Base-by-base conservation (phyloP, 1,140 invertebrate genomes). In the Bombus pyrosoma region DNA sequence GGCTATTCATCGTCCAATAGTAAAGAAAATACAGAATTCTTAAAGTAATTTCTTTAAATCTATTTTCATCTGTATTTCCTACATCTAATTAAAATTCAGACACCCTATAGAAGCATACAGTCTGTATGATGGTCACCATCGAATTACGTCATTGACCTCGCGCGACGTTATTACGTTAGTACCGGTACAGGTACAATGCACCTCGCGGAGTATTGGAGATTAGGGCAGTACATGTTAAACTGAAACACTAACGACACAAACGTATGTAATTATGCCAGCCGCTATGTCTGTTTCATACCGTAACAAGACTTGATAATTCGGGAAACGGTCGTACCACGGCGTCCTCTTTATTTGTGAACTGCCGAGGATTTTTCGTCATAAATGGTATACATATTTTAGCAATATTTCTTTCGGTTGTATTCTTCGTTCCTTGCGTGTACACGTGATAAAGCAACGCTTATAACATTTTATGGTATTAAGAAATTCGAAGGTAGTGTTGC, bases 141-240 rank as follows among this genome's bases (percentile, higher is more conserved):
- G 68, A 34, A 88, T 93, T 93, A 91, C 91, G 91, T 93, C 92
- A 93, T 80, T 85, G 83, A 76, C 80, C 89, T 89, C 88, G 90
- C 87, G 86, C 89, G 91, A 92, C 92, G 89, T 92, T 92, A 92
- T 92, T 92, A 92, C 91, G 90, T 90, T 79, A 74, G 74, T 86
- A 84, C 87, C 77, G 80, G 87, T 68, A 81, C 87, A 76, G 88
- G 80, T 86, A 92, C 86, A 90, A 85, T 90, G 81, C 82, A 82
- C 91, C 88, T 87, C 86, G 73, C 86, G 69, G 81, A 89, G 89
- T 92, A 89, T 92, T 90, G 89, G 89, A 92, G 89, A 89, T 92
- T 90, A 90, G 59, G 28, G 15, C 89, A 86, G 71, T 86, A 80
- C 72, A 87, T 75, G 88, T 90, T 89, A 91, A 91, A 86, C 87